Conservation (phyloP, 2,888 invertebrate species). For the Chymomyza fuscimana region DNA sequence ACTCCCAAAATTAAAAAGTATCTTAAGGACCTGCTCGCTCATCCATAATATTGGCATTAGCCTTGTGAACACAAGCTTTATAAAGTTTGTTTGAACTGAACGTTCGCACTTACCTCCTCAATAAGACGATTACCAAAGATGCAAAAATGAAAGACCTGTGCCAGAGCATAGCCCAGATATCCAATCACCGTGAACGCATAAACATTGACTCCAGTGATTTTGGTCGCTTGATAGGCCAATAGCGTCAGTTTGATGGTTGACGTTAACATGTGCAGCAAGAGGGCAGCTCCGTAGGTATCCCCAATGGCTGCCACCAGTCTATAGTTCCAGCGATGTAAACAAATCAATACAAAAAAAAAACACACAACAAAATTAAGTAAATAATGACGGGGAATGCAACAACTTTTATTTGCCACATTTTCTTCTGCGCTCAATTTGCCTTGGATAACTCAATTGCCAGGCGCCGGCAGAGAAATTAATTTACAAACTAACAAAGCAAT, state of each 20-base stretch:
- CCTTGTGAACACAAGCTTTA: too few species aligned
- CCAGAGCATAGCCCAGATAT: slow-evolving; percentile 88
- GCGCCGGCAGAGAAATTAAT: slow-evolving; percentile 1
- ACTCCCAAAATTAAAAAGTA: too few species aligned
- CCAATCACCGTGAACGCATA: slow-evolving; percentile 90
- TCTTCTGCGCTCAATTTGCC: slow-evolving; percentile 1
- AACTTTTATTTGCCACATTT: neutral
- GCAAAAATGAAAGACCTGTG: slow-evolving; percentile 92
- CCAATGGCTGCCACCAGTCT: slow-evolving; percentile 91
- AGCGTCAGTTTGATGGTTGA: slow-evolving; percentile 91
- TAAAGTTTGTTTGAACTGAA: neutral
- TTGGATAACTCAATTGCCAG: slow-evolving; percentile 7
- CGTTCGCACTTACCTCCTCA: slow-evolving; percentile 85
- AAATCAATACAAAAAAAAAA: neutral
- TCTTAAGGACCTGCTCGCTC: too few species aligned
- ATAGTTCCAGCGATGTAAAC: slow-evolving; percentile 28
- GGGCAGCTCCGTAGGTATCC: slow-evolving; percentile 90
- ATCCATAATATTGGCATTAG: too few species aligned
- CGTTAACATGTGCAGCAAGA: slow-evolving; percentile 91
- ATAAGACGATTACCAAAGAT: slow-evolving; percentile 92
- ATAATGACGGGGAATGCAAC: slow-evolving; percentile 13
- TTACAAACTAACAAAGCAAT: slow-evolving; percentile 28
- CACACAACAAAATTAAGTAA: neutral
- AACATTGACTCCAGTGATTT: slow-evolving; percentile 88
- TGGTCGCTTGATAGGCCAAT: slow-evolving; percentile 92